These are phyloP conservation scores for Troglohyphantes excavatus DNA, from an alignment of 2,888 invertebrate genomes.

Conservation along the genomic window DNA sequence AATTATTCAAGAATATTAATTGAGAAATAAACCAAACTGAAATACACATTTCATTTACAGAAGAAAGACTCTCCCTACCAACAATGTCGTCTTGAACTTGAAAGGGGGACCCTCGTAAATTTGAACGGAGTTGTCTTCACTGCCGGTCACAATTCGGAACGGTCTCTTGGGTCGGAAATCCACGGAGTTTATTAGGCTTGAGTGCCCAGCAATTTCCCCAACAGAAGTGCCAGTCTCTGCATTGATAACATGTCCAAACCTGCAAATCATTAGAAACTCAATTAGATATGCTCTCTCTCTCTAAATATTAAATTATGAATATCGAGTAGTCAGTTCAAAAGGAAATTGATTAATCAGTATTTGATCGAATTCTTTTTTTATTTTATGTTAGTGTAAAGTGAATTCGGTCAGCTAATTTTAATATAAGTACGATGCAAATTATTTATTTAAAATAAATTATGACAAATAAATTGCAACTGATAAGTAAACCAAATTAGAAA, in stretches of 20 bases:
- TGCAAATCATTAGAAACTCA: too few species aligned
- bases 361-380: too few species aligned
- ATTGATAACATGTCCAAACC: slow-evolving; percentile 98
- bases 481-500: too few species aligned
- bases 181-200: slow-evolving; percentile 95
- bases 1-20: not conserved
- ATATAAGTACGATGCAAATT: too few species aligned
- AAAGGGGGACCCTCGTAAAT: slow-evolving; percentile 99
- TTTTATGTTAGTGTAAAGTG: too few species aligned
- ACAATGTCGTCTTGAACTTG: slow-evolving; percentile 84
- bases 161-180: slow-evolving; percentile 95
- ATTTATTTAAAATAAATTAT: too few species aligned
- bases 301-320: too few species aligned
- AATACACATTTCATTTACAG: not conserved
- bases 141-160: slow-evolving; percentile 96
- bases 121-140: slow-evolving; percentile 97
- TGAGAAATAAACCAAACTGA: not conserved
- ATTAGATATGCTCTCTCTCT: too few species aligned
- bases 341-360: too few species aligned
- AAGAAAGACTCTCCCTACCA: not conserved
- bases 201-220: slow-evolving; percentile 98
- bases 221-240: slow-evolving; percentile 98
- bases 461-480: too few species aligned
- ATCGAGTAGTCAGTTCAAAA: too few species aligned
- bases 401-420: too few species aligned